Percentiles rank a stretch among this genome's conserved stretches.
phyloP scores from a whole-genome alignment of 2,888 invertebrate genomes.

The Masnerella sp. region DNA sequence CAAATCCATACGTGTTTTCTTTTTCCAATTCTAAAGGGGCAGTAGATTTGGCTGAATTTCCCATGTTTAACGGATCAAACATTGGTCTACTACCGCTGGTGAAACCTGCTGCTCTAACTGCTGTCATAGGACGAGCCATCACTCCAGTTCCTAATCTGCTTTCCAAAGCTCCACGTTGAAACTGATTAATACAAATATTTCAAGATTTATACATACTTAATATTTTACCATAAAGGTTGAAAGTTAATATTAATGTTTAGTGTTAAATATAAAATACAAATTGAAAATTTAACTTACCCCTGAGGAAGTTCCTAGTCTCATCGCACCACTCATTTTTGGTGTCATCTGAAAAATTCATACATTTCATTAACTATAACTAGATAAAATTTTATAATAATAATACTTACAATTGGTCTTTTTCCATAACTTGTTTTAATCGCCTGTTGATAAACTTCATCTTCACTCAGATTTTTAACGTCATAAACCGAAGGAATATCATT shows the following conservation, averaged over 20 bases:
- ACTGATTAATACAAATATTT: conserved; percentile 62
- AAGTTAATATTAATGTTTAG: too few relatives aligned
- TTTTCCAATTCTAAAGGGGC: conserved; percentile 84
- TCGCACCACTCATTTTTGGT: conserved; percentile 79
- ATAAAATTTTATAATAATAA: conserved; percentile 26
- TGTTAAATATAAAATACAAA: too few relatives aligned
- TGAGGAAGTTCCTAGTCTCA: conserved; percentile 80
- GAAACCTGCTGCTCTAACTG: conserved; percentile 97
- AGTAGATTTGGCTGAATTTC: conserved; percentile 77
- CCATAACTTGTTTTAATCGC: conserved; percentile 87
- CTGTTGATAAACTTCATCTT: conserved; percentile 87
- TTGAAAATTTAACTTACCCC: conserved; percentile 78
- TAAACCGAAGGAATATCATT: conserved; percentile 84
- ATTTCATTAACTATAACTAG: neutral
- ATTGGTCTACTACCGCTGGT: conserved; percentile 85
- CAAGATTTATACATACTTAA: neutral
- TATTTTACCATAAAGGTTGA: too few relatives aligned
- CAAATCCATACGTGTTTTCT: conserved; percentile 90
- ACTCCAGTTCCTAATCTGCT: conserved; percentile 77
- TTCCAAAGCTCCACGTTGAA: conserved; percentile 76
- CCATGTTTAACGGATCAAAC: conserved; percentile 88
- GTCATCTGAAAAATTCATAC: conserved; percentile 67
- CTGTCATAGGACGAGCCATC: conserved; percentile 91
- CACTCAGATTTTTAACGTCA: conserved; percentile 83
- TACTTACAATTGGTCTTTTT: conserved; percentile 82